Base-by-base conservation (phyloP, 1,140 invertebrate species). In the Drosophila orena region DNA sequence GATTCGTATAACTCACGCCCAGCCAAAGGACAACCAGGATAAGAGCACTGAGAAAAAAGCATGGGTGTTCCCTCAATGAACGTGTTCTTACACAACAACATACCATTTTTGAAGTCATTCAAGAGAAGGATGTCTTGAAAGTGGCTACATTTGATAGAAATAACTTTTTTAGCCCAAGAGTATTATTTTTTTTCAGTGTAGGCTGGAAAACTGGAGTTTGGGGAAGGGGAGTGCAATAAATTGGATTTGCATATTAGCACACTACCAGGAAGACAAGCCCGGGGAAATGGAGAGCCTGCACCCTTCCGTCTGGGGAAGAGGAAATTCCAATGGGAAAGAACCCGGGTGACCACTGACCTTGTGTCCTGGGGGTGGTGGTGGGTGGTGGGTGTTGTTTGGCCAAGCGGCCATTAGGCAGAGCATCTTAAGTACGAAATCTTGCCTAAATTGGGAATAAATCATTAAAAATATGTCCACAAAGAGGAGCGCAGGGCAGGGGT, bases 221-320 rank as follows among this genome's bases (percentile, higher is more conserved):
- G 20, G 35, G 35, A n/a, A 22, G 52, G 66, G 40, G 64, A 81
- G 64, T 83, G 84, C 89, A 85, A 91, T 91, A 84, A 91, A 89
- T 86, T 91, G 90, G 84, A 91, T 91, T 91, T 91, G 84, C 89
- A 91, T 91, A 91, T 91, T 91, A 91, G 89, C 80, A 89, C 89
- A 76, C 83, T 77, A 59, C 64, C 47, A 62, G 58, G 35, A 54
- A 24, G 8, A 15, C 10, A 20, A 6, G 40, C 27, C 46, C 7
- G 27, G 35, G 14, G 15, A 34, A n/a, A 27, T 20, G 24, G 4
- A 2, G 10, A 49, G n/a, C 34, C n/a, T 77, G 43, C 62, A 59
- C 61, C 74, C 75, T 60, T 62, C 43, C 43, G 34, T 15, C 52
- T 60, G n/a, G 6, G 56, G 52, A 62, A 59, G 59, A 56, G 62